Evolutionary conservation across 2,113 vertebrate species (phyloP).

Genomic region (Bungarus multicinctus): DNA sequence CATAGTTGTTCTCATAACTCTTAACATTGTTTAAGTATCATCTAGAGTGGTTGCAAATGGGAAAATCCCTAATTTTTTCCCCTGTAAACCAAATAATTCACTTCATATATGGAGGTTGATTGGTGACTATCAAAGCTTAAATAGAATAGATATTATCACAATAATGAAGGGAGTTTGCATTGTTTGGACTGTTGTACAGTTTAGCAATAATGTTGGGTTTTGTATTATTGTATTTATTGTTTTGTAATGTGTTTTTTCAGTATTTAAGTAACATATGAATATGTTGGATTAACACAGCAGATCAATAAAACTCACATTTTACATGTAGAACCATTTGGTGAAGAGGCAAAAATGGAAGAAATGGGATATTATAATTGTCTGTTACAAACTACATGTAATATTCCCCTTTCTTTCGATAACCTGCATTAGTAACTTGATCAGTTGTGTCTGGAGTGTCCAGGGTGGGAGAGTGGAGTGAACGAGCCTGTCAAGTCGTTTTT

Average conservation of each 20-base stretch:
- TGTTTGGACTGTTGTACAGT: conserved; percentile 31
- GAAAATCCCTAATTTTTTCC: conserved; percentile 25
- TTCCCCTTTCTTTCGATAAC: too few species aligned
- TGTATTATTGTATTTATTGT: background rate
- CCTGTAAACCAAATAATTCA: conserved; percentile 38
- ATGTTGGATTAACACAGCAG: background rate
- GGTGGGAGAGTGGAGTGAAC: background rate
- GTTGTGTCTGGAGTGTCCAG: background rate
- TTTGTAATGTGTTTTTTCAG: background rate
- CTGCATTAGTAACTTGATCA: background rate
- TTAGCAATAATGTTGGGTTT: background rate
- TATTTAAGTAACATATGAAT: background rate
- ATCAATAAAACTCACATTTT: background rate
- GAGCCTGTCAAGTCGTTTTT: background rate
- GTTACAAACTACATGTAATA: background rate
- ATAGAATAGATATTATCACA: conserved; percentile 35
- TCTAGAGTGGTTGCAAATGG: background rate
- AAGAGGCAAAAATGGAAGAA: background rate
- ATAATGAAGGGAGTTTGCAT: conserved; percentile 42
- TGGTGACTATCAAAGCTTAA: conserved; percentile 39
- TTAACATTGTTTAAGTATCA: conserved; percentile 42
- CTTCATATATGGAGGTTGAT: conserved; percentile 26
- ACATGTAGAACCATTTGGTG: background rate
- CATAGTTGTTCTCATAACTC: conserved; percentile 27
- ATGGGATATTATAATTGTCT: background rate